A percentile compares a stretch with the other conserved stretches of the same genome.
Evolutionary conservation across 2,888 invertebrate species (phyloP).

Genomic region (Lithophane socia): DNA sequence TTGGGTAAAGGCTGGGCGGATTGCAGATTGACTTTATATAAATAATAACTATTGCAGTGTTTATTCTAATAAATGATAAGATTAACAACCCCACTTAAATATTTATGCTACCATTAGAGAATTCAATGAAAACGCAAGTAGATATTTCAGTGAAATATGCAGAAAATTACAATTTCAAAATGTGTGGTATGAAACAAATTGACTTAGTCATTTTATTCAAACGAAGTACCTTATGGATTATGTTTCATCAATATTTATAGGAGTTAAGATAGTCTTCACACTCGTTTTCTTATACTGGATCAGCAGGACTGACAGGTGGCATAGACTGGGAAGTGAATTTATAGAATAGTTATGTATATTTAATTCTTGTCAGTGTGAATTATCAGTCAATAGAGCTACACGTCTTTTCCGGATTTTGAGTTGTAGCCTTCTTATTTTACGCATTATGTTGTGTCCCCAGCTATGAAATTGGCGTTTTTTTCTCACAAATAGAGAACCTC

Average conservation of each 20-base stretch:
- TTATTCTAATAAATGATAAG: neutral
- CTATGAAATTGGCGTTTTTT: too few relatives aligned
- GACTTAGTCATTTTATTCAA: slow-evolving; percentile 36
- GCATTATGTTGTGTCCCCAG: neutral
- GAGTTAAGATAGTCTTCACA: slow-evolving; percentile 31
- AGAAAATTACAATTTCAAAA: slow-evolving; percentile 46
- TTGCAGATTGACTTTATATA: too few relatives aligned
- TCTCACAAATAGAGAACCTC: too few relatives aligned
- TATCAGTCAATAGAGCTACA: neutral
- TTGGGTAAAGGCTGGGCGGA: too few relatives aligned
- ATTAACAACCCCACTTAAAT: neutral
- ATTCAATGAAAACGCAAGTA: slow-evolving; percentile 34
- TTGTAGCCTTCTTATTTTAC: neutral
- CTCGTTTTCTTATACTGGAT: slow-evolving; percentile 7
- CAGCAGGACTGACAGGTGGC: slow-evolving; percentile 15
- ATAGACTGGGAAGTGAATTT: neutral
- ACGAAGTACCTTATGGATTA: slow-evolving; percentile 20
- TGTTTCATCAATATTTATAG: slow-evolving; percentile 41
- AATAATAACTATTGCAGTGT: neutral
- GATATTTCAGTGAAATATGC: slow-evolving; percentile 7
- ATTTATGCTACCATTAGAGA: neutral
- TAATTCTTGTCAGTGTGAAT: neutral
- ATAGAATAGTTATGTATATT: neutral
- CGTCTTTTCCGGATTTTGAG: neutral
- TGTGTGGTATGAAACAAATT: slow-evolving; percentile 22